Evolutionary conservation across 2,888 invertebrate genomes (phyloP), one percentile per base, ranked within the genome.

Genomic region (Callyntrura guangdongensis): DNA sequence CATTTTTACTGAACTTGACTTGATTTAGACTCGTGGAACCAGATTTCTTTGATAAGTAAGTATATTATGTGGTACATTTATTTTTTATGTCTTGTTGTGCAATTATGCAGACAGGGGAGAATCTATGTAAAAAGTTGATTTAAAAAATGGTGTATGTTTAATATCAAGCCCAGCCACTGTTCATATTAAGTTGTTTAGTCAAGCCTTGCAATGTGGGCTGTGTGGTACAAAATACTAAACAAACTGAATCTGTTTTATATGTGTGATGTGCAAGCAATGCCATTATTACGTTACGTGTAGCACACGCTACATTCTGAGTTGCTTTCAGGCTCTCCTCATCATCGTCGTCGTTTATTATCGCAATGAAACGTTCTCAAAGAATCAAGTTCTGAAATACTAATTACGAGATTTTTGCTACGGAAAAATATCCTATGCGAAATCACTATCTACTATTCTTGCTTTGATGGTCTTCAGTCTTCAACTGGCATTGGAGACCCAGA

Each of bases 311-410:
- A 64, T 64, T 47, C 22, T 25, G 22, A 14, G 25, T 36, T 36
- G 36, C 59, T 45, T 72, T 45, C 8, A 45, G 72, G 36, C 45
- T 2, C 36, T 4, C 2, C 36, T 36, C 36, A 36, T 36, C 36
- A 6, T 2, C 36, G 36, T 81, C 8, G 27, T 36, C n/a, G 17
- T 81, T 81, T 77, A 49, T 47, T 53, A 77, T 77, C 81, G 27
- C 56, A 81, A 59, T 81, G 59, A 81, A 81, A 25, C 9, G 53
- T 81, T 81, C 81, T 59, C 69, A 84, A 67, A 64, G 84, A 84
- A 84, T 84, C 84, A 69, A 84, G 84, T 84, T 84, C 36, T 69
- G 84, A 84, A 53, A 53, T 69, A n/a, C 84, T 84, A 84, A 84
- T 84, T 84, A 84, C 84, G 22, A 49, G 56, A 81, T 27, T 59